Evolutionary conservation across 2,797 vertebrate species (phyloP).

Genomic region (Poecilia gillii): DNA sequence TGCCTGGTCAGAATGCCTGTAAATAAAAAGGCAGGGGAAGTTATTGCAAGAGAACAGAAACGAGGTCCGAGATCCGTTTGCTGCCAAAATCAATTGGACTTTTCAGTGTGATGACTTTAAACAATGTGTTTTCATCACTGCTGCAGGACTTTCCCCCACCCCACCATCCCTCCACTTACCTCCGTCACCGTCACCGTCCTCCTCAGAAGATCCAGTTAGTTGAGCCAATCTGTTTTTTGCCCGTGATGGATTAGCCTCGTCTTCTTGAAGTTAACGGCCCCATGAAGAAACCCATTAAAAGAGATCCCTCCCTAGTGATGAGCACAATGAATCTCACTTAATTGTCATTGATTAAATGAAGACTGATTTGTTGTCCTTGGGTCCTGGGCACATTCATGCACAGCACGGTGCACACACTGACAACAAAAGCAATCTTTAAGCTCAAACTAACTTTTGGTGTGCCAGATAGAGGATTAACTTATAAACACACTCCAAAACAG

Average conservation of each 20-base stretch:
- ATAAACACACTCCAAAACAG: not conserved
- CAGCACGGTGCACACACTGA: not conserved
- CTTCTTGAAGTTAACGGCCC: conserved; percentile 3
- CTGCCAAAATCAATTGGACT: not conserved
- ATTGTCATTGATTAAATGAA: not conserved
- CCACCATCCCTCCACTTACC: not conserved
- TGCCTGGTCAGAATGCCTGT: not conserved
- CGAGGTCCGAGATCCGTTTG: not conserved
- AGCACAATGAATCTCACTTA: not conserved
- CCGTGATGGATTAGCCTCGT: not conserved
- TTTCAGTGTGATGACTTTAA: not conserved
- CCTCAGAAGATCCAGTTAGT: not conserved
- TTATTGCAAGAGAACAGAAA: not conserved
- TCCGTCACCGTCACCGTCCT: not conserved
- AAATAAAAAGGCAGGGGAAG: not conserved
- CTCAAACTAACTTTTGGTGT: not conserved
- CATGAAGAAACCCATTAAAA: not conserved
- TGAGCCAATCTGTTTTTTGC: conserved; percentile 3
- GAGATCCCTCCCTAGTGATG: conserved; percentile 4
- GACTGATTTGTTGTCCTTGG: not conserved
- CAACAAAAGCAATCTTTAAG: not conserved
- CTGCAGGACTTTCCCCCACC: not conserved
- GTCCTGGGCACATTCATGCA: not conserved
- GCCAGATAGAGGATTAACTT: not conserved
- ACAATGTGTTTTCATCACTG: not conserved